Evolutionary conservation across 2,888 invertebrate species (phyloP).

Genomic region (Drosophila heteroneura): DNA sequence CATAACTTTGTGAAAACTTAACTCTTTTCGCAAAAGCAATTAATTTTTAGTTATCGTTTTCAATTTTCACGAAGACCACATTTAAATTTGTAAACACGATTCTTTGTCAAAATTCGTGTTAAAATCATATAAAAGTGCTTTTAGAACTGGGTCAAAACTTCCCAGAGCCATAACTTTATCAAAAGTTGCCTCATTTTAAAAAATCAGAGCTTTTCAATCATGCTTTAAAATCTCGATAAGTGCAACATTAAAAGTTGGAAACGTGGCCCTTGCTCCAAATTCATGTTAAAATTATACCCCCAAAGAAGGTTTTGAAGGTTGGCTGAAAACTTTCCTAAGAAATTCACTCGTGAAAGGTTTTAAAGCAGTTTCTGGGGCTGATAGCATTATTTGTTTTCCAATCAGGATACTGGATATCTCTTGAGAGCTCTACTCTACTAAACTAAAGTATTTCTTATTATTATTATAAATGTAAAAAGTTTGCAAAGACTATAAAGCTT

Average conservation of each 20-base stretch:
- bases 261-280: neutral
- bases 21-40: too few relatives aligned
- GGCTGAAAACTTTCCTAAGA: neutral
- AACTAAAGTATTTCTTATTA: neutral
- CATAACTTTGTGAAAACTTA: neutral
- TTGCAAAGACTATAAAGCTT: neutral
- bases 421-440: neutral
- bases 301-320: neutral
- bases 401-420: neutral
- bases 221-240: neutral
- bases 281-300: neutral
- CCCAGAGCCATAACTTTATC: neutral
- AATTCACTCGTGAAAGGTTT: neutral
- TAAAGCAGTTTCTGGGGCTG: neutral
- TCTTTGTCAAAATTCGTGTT: neutral
- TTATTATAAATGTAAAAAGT: neutral
- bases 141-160: neutral
- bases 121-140: neutral
- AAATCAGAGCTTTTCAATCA: neutral
- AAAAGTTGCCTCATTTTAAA: neutral
- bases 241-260: neutral
- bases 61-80: neutral
- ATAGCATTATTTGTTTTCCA: neutral
- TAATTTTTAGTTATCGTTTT: neutral
- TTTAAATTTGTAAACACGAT: neutral